A percentile compares a stretch with the other conserved stretches of the same genome.
Evolutionary conservation across 2,888 invertebrate species (phyloP).

Genomic region (Agrotis segetum): DNA sequence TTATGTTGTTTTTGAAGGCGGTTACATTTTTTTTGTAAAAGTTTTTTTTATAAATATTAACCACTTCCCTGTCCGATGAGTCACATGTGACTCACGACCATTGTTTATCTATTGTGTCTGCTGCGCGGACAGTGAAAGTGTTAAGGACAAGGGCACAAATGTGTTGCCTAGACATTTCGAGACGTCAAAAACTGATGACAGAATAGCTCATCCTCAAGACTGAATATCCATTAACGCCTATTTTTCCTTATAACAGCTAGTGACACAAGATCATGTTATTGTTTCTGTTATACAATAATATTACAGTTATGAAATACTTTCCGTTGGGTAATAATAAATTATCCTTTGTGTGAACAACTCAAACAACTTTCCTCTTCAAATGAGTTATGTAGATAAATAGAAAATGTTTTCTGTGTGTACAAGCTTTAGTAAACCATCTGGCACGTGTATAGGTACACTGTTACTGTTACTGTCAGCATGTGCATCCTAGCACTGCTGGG

Average conservation of each 20-base stretch:
- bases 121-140: too few species aligned
- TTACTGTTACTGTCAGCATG: too few species aligned
- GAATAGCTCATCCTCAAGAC: not conserved
- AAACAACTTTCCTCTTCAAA: constrained; percentile 27
- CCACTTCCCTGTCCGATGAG: too few species aligned
- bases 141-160: not conserved
- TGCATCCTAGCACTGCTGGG: too few species aligned
- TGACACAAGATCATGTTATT: constrained; percentile 24
- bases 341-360: constrained; percentile 29
- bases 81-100: too few species aligned
- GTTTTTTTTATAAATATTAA: not conserved
- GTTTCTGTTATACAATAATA: constrained; percentile 8
- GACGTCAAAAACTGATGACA: not conserved
- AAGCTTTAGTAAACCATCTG: constrained; percentile 3
- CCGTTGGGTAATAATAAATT: constrained; percentile 23
- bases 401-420: constrained; percentile 21
- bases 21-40: too few species aligned
- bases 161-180: not conserved
- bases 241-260: constrained; percentile 1
- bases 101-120: too few species aligned
- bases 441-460: too few species aligned
- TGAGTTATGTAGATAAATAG: constrained; percentile 10
- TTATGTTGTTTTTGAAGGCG: too few species aligned
- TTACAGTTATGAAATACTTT: constrained; percentile 10
- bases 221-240: not conserved